These are phyloP conservation scores for Drepana arcuata DNA, from an alignment of 1,140 invertebrate species.

Conservation along the genomic window DNA sequence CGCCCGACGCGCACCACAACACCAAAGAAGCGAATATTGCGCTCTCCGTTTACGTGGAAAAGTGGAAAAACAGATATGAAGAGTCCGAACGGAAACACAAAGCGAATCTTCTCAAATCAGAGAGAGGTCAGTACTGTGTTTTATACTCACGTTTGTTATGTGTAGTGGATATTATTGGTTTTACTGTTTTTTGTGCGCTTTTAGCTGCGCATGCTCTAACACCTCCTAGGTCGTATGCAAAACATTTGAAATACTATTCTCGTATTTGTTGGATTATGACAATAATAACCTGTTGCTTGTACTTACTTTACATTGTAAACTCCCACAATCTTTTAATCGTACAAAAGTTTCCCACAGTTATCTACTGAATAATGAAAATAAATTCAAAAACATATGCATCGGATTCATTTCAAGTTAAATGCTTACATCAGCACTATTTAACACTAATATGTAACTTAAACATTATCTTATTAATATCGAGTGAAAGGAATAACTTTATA, in stretches of 20 bases:
- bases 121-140: slow-evolving; percentile 75
- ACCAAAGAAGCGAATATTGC: slow-evolving; percentile 57
- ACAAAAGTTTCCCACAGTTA: too few species aligned
- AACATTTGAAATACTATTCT: slow-evolving; percentile 50
- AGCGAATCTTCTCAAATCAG: slow-evolving; percentile 75
- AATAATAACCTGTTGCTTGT: slow-evolving; percentile 62
- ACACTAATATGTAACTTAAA: too few species aligned
- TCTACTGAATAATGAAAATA: too few species aligned
- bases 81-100: slow-evolving; percentile 79
- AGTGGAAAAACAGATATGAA: slow-evolving; percentile 79
- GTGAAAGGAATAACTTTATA: too few species aligned
- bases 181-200: slow-evolving; percentile 17
- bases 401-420: too few species aligned
- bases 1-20: slow-evolving; percentile 57
- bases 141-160: slow-evolving; percentile 6
- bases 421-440: too few species aligned
- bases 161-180: not conserved
- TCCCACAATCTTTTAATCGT: slow-evolving; percentile 27
- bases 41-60: slow-evolving; percentile 63
- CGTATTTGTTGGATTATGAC: slow-evolving; percentile 62
- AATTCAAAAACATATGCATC: too few species aligned
- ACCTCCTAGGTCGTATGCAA: slow-evolving; percentile 41
- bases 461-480: too few species aligned
- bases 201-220: slow-evolving; percentile 45
- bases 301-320: slow-evolving; percentile 57